A percentile compares a stretch with the other conserved stretches of the same genome.
These are phyloP conservation scores for Hydraecia micacea DNA, from an alignment of 2,888 invertebrate species.

Conservation along the genomic window DNA sequence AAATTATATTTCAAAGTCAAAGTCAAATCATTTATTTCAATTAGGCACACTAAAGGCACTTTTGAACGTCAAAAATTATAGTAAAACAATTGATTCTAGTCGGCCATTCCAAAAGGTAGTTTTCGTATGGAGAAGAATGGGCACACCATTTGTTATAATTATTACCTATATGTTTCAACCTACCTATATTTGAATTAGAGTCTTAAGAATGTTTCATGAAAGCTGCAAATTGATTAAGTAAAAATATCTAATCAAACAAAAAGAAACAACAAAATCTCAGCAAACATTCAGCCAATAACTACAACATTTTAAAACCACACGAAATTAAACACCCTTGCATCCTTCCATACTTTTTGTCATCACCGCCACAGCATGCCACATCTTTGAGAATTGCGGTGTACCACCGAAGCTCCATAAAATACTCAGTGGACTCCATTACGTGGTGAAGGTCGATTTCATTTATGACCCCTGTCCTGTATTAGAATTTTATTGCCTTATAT, in stretches of 20 bases:
- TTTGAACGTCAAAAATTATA: too few species aligned
- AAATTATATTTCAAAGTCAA: too few species aligned
- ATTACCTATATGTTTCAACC: too few species aligned
- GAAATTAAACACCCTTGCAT: not conserved
- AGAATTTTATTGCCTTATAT: slow-evolving; percentile 74
- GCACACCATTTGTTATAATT: too few species aligned
- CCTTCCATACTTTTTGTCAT: slow-evolving; percentile 18
- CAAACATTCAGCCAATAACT: not conserved
- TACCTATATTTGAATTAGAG: too few species aligned
- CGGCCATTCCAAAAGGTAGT: too few species aligned
- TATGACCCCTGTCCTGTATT: slow-evolving; percentile 81
- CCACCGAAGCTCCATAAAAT: slow-evolving; percentile 57
- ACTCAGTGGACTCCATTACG: slow-evolving; percentile 65
- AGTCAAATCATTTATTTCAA: too few species aligned
- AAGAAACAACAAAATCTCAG: not conserved
- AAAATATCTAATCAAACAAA: not conserved
- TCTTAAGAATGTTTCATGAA: too few species aligned
- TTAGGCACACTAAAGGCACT: too few species aligned
- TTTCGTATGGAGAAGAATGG: too few species aligned
- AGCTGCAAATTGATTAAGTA: not conserved
- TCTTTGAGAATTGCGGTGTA: slow-evolving; percentile 46
- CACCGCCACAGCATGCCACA: slow-evolving; percentile 8
- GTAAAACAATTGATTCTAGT: too few species aligned
- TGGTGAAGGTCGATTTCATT: slow-evolving; percentile 85
- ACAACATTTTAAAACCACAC: slow-evolving; percentile 17